These are phyloP conservation scores for Troides aeacus DNA, from an alignment of 2,888 invertebrate genomes.

Conservation along the genomic window DNA sequence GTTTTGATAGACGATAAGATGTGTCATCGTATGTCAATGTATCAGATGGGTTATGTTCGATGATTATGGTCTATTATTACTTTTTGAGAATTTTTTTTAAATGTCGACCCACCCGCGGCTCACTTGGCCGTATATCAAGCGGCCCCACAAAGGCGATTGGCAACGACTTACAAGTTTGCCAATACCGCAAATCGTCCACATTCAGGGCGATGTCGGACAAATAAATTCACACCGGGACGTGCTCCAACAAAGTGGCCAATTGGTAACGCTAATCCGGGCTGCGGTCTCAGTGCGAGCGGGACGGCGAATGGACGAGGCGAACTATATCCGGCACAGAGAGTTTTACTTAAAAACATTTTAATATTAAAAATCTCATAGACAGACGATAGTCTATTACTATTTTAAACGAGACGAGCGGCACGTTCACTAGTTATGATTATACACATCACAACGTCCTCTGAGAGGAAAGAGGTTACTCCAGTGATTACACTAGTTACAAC, in stretches of 20 bases:
- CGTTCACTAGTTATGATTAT: too few species aligned
- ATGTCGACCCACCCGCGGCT: not conserved
- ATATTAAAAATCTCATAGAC: too few species aligned
- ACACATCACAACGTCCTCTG: too few species aligned
- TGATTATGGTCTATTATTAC: too few species aligned
- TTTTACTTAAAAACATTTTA: too few species aligned
- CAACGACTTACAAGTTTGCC: constrained; percentile 4
- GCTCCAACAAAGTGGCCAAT: constrained; percentile 29
- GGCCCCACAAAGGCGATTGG: constrained; percentile 7
- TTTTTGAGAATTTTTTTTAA: not conserved
- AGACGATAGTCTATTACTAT: too few species aligned
- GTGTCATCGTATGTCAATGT: too few species aligned
- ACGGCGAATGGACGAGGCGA: not conserved
- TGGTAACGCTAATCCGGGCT: constrained; percentile 26
- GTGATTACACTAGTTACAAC: too few species aligned
- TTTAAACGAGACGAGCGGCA: too few species aligned
- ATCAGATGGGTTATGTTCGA: too few species aligned
- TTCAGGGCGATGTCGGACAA: constrained; percentile 14
- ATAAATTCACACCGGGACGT: constrained; percentile 29
- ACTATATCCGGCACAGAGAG: not conserved
- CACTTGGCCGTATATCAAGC: not conserved
- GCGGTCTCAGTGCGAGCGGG: constrained; percentile 6
- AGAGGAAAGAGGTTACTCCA: too few species aligned
- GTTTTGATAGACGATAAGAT: too few species aligned
- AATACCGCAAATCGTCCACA: constrained; percentile 17